Evolutionary conservation across 2,113 vertebrate genomes (phyloP).

Genomic region (Rhinichthys klamathensis): DNA sequence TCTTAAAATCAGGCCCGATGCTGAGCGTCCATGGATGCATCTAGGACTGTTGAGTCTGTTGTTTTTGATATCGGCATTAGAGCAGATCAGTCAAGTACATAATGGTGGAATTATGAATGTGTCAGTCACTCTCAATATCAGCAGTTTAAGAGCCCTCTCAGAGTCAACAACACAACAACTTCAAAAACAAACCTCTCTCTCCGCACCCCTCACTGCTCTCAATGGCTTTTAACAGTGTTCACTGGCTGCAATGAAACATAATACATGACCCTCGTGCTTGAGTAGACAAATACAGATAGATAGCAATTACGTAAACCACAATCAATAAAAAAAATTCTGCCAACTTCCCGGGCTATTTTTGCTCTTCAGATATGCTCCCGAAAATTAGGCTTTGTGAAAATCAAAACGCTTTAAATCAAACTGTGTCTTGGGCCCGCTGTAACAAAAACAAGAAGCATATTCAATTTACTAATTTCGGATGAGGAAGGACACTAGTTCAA

Average conservation of each 20-base stretch:
- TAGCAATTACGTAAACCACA: slow-evolving; percentile 41
- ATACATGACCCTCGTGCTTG: slow-evolving; percentile 47
- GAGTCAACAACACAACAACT: slow-evolving; percentile 55
- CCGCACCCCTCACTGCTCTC: slow-evolving; percentile 31
- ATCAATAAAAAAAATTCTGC: slow-evolving; percentile 42
- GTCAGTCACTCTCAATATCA: slow-evolving; percentile 56
- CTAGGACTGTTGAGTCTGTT: slow-evolving; percentile 48
- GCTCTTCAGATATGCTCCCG: slow-evolving; percentile 16
- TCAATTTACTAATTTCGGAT: slow-evolving; percentile 76
- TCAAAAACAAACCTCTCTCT: slow-evolving; percentile 43
- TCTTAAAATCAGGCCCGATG: not conserved
- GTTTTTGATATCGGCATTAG: slow-evolving; percentile 52
- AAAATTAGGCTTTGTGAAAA: slow-evolving; percentile 50
- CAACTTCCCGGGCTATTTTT: slow-evolving; percentile 30
- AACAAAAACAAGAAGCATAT: slow-evolving; percentile 68
- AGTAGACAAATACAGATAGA: slow-evolving; percentile 54
- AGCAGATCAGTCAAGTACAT: slow-evolving; percentile 62
- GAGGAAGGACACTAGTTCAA: slow-evolving; percentile 78
- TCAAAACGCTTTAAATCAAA: slow-evolving; percentile 58
- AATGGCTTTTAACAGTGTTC: slow-evolving; percentile 51
- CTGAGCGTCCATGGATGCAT: slow-evolving; percentile 6
- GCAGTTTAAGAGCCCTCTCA: slow-evolving; percentile 50
- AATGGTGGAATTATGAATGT: slow-evolving; percentile 59
- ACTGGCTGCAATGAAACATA: slow-evolving; percentile 45
- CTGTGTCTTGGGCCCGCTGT: slow-evolving; percentile 44